A percentile compares a stretch with the other conserved stretches of the same genome.
Conservation (phyloP, 2,797 vertebrate species). For the Callimico goeldii region DNA sequence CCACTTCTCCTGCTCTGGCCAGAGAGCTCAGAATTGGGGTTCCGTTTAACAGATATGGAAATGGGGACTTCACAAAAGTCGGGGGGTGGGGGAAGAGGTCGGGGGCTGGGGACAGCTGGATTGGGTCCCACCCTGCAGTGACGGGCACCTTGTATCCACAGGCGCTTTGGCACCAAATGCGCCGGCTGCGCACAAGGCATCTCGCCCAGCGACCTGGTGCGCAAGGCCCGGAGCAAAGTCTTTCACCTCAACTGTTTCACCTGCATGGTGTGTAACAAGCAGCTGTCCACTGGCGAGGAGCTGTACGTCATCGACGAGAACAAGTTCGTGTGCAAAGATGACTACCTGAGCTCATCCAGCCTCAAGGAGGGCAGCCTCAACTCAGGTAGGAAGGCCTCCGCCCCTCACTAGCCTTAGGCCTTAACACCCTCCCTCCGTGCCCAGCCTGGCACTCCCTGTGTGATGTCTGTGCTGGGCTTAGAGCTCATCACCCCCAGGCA, state of each 20-base stretch:
- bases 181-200: slow-evolving; percentile 96
- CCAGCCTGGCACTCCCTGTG: background rate
- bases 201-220: slow-evolving; percentile 95
- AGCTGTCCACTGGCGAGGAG: slow-evolving; percentile 97
- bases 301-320: slow-evolving; percentile 98
- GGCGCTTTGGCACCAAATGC: slow-evolving; percentile 97
- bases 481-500: background rate
- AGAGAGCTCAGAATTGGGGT: background rate
- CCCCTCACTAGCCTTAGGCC: too few species aligned
- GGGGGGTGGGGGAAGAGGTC: background rate
- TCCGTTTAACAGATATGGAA: background rate
- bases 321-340: slow-evolving; percentile 98
- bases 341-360: slow-evolving; percentile 92
- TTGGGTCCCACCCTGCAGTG: background rate
- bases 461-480: accelerated
- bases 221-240: slow-evolving; percentile 95
- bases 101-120: background rate
- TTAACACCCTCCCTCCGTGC: accelerated
- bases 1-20: background rate
- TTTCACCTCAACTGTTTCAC: slow-evolving; percentile 99
- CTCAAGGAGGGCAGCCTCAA: slow-evolving; percentile 95
- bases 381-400: slow-evolving; percentile 88
- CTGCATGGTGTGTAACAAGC: slow-evolving; percentile 98
- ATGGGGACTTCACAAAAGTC: background rate
- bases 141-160: slow-evolving; percentile 71